These are phyloP conservation scores for Eupeodes corollae DNA, from an alignment of 1,140 invertebrate genomes.

Conservation along the genomic window DNA sequence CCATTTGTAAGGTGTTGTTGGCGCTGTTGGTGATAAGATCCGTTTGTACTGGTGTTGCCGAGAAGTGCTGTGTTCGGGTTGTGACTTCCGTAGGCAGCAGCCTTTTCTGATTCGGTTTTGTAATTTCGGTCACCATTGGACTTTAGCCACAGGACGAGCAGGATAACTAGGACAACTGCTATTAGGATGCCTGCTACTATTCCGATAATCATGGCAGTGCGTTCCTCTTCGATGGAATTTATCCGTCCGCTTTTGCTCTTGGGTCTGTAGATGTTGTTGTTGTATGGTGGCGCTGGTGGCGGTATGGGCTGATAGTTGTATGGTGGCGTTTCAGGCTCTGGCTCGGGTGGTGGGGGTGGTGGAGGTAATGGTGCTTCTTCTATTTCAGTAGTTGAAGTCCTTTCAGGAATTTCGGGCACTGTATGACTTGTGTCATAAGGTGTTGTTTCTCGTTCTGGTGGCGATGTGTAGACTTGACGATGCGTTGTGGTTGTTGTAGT, in stretches of 20 bases:
- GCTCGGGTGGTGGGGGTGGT: constrained; percentile 30
- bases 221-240: constrained; percentile 58
- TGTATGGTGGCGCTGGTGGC: constrained; percentile 30
- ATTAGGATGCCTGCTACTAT: constrained; percentile 86
- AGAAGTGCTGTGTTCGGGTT: constrained; percentile 62
- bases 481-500: constrained; percentile 11
- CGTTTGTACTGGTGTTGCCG: constrained; percentile 41
- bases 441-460: constrained; percentile 27
- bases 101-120: constrained; percentile 80
- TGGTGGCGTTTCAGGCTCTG: constrained; percentile 21
- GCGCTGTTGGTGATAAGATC: constrained; percentile 37
- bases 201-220: constrained; percentile 67
- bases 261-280: constrained; percentile 29
- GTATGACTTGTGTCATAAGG: constrained; percentile 12
- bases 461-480: constrained; percentile 19
- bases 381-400: constrained; percentile 12
- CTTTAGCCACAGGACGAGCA: constrained; percentile 76
- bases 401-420: too few relatives aligned
- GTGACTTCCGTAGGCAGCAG: constrained; percentile 53
- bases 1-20: constrained; percentile 32
- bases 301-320: constrained; percentile 33
- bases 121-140: constrained; percentile 76
- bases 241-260: constrained; percentile 49
- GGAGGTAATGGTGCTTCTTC: constrained; percentile 20
- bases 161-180: constrained; percentile 78